These are phyloP conservation scores for Passer montanus DNA, from an alignment of 2,113 vertebrate species.

Conservation along the genomic window DNA sequence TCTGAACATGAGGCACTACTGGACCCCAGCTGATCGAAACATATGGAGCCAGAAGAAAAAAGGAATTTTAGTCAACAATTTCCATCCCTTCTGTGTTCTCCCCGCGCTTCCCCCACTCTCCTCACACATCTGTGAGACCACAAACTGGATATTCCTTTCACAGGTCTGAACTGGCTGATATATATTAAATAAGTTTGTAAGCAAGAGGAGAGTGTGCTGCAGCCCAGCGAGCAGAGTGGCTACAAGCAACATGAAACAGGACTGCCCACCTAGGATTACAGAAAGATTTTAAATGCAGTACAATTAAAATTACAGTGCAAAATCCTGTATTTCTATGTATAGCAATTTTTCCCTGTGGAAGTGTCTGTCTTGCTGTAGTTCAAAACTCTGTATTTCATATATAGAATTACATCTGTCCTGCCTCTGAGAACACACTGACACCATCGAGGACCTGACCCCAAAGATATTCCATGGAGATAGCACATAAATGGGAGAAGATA, in stretches of 20 bases:
- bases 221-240: fast-evolving
- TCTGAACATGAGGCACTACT: background rate
- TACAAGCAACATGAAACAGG: background rate
- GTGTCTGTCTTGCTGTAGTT: background rate
- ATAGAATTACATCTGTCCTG: background rate
- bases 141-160: background rate
- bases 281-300: background rate
- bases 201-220: background rate
- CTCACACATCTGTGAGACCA: background rate
- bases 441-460: fast-evolving
- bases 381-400: background rate
- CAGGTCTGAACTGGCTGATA: background rate
- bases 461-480: background rate
- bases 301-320: background rate
- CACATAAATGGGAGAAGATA: background rate
- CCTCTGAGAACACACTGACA: background rate
- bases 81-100: background rate
- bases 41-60: background rate
- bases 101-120: background rate
- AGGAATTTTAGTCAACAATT: background rate
- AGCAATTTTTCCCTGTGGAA: background rate
- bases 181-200: background rate
- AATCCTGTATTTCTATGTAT: background rate
- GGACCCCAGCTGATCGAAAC: background rate
- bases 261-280: background rate